These are phyloP conservation scores for Psix sp. DNA, from an alignment of 1,140 invertebrate genomes.

Conservation along the genomic window DNA sequence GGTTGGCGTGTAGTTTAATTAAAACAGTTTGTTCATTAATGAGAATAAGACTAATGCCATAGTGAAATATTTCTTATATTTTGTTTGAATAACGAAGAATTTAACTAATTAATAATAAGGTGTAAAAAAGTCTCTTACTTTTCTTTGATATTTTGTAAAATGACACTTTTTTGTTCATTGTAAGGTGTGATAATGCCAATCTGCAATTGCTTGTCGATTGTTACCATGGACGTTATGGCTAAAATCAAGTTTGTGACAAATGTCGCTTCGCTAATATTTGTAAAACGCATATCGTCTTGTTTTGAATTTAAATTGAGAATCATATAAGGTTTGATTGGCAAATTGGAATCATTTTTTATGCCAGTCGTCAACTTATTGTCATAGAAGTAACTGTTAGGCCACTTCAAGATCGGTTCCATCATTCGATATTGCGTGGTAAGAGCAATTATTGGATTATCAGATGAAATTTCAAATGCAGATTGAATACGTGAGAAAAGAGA, in stretches of 20 bases:
- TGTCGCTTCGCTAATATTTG: conserved; percentile 78
- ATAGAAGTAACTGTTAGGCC: conserved; percentile 90
- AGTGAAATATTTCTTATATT: no score
- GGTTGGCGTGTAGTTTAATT: no score
- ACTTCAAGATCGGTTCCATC: conserved; percentile 77
- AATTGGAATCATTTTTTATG: conserved; percentile 30
- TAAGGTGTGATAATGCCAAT: conserved; percentile 87
- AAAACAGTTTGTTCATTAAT: no score
- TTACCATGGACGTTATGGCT: conserved; percentile 73
- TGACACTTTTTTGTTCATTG: conserved; percentile 79
- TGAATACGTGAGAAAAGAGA: conserved; percentile 83
- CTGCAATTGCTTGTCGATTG: conserved; percentile 45
- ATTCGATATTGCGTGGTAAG: conserved; percentile 47
- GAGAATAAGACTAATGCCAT: no score
- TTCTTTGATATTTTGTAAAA: conserved; percentile 8
- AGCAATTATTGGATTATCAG: conserved; percentile 52
- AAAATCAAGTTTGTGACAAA: conserved; percentile 79
- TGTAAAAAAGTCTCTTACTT: conserved; percentile 24
- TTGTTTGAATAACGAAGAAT: no score
- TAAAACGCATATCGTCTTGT: conserved; percentile 67
- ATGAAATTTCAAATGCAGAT: conserved; percentile 70
- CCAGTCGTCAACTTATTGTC: conserved; percentile 78
- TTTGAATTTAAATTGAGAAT: conserved; percentile 77
- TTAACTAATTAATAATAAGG: no score
- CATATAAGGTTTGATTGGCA: conserved; percentile 77